Percentiles rank a stretch among this genome's conserved stretches.
phyloP scores from a whole-genome alignment of 2,888 invertebrate species.

The Oasisia sp. region DNA sequence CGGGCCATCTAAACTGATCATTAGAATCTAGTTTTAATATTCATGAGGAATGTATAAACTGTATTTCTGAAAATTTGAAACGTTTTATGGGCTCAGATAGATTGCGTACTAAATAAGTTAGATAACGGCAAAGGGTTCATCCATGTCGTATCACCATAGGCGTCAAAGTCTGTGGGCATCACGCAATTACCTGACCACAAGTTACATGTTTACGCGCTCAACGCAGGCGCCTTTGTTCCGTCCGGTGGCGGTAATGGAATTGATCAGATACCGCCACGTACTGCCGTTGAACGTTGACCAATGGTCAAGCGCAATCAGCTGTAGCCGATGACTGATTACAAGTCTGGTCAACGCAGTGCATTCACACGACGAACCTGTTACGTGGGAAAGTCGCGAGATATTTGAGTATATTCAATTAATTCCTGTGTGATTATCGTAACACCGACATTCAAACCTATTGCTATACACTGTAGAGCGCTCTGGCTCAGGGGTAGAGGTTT shows the following conservation, averaged over 20 bases:
- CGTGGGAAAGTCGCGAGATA: background rate
- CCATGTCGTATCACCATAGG: background rate
- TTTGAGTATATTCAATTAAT: background rate
- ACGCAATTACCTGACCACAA: background rate
- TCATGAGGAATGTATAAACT: background rate
- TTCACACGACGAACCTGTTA: background rate
- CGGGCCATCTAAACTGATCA: no score
- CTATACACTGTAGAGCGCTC: no score
- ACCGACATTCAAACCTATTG: no score
- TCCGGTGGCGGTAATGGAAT: background rate
- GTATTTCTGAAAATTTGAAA: background rate
- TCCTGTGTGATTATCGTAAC: background rate
- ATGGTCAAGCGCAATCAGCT: background rate
- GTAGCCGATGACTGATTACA: background rate
- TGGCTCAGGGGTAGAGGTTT: no score
- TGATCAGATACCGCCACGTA: background rate
- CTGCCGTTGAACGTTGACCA: background rate
- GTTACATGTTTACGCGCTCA: background rate
- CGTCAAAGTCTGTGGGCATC: background rate
- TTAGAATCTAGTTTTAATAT: no score
- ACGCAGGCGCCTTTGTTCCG: background rate
- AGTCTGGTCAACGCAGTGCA: background rate
- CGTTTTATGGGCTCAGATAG: background rate
- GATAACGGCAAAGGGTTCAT: background rate
- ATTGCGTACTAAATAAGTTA: background rate